Evolutionary conservation across 2,113 vertebrate species (phyloP).

Genomic region (Mastomys coucha): DNA sequence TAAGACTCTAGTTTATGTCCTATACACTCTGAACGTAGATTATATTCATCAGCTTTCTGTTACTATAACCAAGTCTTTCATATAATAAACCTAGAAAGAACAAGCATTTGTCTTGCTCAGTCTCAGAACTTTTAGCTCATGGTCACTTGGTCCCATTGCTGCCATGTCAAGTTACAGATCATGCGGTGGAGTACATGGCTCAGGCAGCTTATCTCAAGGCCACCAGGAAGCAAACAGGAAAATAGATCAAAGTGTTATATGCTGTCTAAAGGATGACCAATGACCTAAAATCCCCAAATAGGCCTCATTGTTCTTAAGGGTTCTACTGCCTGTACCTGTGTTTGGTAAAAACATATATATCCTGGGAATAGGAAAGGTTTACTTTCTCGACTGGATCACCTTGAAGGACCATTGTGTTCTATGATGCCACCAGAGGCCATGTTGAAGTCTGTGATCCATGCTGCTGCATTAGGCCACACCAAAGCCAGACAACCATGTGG

Average conservation of each 20-base stretch:
- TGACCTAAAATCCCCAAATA: neutral
- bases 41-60: neutral
- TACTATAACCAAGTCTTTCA: neutral
- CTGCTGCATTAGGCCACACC: neutral
- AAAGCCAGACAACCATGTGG: neutral
- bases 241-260: neutral
- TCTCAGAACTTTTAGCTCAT: neutral
- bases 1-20: neutral
- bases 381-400: neutral
- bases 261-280: neutral
- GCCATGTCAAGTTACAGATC: neutral
- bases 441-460: neutral
- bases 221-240: neutral
- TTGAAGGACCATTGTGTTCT: neutral
- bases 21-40: neutral
- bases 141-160: neutral
- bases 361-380: neutral
- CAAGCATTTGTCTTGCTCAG: neutral
- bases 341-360: neutral
- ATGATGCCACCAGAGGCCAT: too few relatives aligned
- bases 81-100: neutral
- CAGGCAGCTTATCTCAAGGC: neutral
- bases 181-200: too few relatives aligned
- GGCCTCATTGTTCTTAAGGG: neutral
- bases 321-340: neutral